Evolutionary conservation across 2,113 vertebrate genomes (phyloP).

Genomic region (Brachionichthys hirsutus): DNA sequence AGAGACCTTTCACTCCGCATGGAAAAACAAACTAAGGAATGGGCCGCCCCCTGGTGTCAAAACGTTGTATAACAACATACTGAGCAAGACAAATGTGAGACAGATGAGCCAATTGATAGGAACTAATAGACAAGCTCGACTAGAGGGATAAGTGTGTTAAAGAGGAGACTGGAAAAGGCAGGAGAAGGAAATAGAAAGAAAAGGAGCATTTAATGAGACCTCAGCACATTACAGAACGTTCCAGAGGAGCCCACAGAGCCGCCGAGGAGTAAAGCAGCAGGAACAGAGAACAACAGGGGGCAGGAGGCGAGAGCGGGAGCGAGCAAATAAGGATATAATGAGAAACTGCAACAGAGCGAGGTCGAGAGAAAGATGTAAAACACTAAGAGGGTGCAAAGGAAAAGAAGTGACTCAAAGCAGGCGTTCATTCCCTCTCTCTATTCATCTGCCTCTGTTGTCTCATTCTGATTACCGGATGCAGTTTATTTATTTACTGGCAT

Average conservation of each 20-base stretch:
- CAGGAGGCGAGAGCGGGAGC: constrained; percentile 18
- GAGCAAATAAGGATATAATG: constrained; percentile 35
- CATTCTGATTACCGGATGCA: constrained; percentile 19
- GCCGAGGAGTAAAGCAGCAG: constrained; percentile 50
- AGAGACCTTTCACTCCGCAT: background rate
- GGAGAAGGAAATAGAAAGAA: constrained; percentile 50
- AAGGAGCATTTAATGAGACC: constrained; percentile 59
- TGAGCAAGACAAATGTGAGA: constrained; percentile 13
- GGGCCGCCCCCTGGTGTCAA: constrained; percentile 62
- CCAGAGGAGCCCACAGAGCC: constrained; percentile 11
- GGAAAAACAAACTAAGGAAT: constrained; percentile 39
- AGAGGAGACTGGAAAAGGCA: too few species aligned
- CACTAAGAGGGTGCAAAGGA: constrained; percentile 19
- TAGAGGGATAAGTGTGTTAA: constrained; percentile 4
- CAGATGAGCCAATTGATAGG: constrained; percentile 24
- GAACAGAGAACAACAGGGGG: constrained; percentile 18
- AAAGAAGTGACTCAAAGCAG: constrained; percentile 42
- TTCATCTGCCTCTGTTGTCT: constrained; percentile 9
- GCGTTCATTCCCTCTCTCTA: constrained; percentile 26
- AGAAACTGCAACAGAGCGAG: constrained; percentile 13
- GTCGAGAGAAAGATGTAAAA: constrained; percentile 31
- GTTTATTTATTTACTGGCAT: constrained; percentile 5
- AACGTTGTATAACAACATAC: constrained; percentile 35
- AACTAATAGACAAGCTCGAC: constrained; percentile 28
- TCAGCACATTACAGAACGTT: constrained; percentile 44